Base-by-base conservation (phyloP, 2,797 vertebrate species). In the Gephyroberyx darwinii region DNA sequence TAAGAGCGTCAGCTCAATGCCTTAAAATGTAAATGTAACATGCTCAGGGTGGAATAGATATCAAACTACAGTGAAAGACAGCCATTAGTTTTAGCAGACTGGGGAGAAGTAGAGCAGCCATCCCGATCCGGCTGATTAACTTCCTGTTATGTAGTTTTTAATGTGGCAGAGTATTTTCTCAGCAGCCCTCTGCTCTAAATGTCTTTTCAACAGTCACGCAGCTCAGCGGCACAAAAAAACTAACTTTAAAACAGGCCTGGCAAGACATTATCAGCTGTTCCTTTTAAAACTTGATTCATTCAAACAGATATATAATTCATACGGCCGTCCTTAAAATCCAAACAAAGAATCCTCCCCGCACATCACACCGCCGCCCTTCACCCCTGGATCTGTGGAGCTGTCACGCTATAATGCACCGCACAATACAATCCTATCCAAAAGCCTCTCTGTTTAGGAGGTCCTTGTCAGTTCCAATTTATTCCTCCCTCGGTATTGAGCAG, bases 261-360 rank as follows among this genome's bases (percentile, higher is more conserved):
- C 47, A 65, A 75, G 74, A 67, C 51, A 51, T 47, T 35, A 41
- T 39, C 20, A 68, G 79, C 58, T 58, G 54, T 78, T 71, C 61
- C 51, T 53, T 75, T 74, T 57, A 54, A 73, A 71, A 51, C 12
- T 59, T 80, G 31, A 85, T 85, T 87, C 84, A 89, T 84, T 83
- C 1, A 89, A 64, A 66, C 7, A 55, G 73, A 84, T 81, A 22
- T 71, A 83, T 85, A 86, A 86, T 87, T 84, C 78, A 87, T 80
- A 70, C 7, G 2, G 55, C 43, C 69, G 63, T 67, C 62, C 66
- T 78, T 68, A 65, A 81, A 87, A 77, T 85, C 85, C 82, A 77
- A 87, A 84, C 75, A 87, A 80, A 81, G 74, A 71, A 48, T 70
- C 41, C 61, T 56, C 64, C 67, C 69, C 54, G 39, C 78, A 58